These are phyloP conservation scores for Pomacea canaliculata DNA, from an alignment of 2,888 invertebrate species.

Conservation along the genomic window DNA sequence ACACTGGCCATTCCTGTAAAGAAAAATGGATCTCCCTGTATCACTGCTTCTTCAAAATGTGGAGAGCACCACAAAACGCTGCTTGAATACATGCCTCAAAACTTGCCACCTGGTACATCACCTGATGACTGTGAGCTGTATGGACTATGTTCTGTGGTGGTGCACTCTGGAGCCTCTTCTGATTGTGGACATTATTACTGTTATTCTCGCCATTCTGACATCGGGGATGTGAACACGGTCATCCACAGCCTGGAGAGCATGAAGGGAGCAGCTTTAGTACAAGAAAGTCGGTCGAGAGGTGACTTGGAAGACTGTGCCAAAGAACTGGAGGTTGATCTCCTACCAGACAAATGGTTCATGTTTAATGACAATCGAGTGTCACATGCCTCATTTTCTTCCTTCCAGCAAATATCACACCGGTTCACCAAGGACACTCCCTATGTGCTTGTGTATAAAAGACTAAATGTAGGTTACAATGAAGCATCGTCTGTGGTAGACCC, in stretches of 20 bases:
- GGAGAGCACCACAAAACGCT: conserved; percentile 8
- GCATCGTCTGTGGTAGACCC: conserved; percentile 46
- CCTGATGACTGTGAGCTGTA: conserved; percentile 73
- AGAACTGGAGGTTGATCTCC: conserved; percentile 65
- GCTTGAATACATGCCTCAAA: conserved; percentile 10
- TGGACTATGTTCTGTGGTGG: conserved; percentile 84
- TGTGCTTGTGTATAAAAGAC: conserved; percentile 79
- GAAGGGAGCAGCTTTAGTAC: no score
- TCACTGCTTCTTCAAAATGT: not conserved
- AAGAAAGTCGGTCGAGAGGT: not conserved
- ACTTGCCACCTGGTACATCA: not conserved
- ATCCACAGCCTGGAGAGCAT: conserved; percentile 38
- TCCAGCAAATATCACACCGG: conserved; percentile 58
- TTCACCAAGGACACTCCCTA: conserved; percentile 84
- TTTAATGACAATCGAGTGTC: conserved; percentile 84
- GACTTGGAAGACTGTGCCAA: conserved; percentile 11
- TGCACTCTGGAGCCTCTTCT: conserved; percentile 85
- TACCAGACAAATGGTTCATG: conserved; percentile 78
- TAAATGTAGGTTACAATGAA: conserved; percentile 37
- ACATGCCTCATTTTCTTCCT: conserved; percentile 60
- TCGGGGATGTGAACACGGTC: conserved; percentile 39
- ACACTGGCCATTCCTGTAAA: conserved; percentile 60
- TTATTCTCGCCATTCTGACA: conserved; percentile 73
- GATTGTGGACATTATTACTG: conserved; percentile 92
- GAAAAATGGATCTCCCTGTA: conserved; percentile 4